Percentiles rank a stretch among this genome's conserved stretches.
Evolutionary conservation across 2,113 vertebrate genomes (phyloP).

Genomic region (Passer montanus): DNA sequence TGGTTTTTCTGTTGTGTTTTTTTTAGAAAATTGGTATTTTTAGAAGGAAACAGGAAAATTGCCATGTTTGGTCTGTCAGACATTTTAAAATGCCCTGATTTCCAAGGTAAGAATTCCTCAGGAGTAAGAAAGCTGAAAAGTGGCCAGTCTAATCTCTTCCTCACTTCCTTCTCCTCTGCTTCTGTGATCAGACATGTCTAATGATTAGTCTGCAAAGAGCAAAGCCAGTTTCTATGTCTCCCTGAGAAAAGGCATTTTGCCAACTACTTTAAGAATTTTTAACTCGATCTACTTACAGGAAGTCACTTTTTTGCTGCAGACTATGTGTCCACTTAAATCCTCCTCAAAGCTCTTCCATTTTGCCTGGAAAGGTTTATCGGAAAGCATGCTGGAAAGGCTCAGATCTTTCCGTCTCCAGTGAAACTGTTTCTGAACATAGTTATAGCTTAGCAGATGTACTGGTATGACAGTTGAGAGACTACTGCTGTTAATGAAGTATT

Average conservation of each 20-base stretch:
- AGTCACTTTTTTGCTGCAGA: background rate
- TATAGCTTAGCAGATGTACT: background rate
- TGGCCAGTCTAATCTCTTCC: slow-evolving; percentile 33
- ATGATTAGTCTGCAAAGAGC: background rate
- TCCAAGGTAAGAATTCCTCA: background rate
- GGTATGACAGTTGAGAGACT: background rate
- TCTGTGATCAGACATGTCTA: background rate
- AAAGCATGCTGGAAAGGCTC: background rate
- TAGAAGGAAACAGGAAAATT: background rate
- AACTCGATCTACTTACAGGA: slow-evolving; percentile 9
- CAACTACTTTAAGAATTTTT: background rate
- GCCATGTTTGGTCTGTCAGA: background rate
- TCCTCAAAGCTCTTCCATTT: slow-evolving; percentile 32
- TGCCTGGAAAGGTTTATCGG: slow-evolving; percentile 20
- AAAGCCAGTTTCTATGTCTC: background rate
- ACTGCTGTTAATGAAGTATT: background rate
- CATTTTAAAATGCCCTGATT: background rate
- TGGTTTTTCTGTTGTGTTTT: background rate
- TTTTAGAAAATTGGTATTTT: background rate
- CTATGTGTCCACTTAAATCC: background rate
- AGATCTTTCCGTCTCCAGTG: background rate
- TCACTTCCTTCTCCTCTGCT: slow-evolving; percentile 60
- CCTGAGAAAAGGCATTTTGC: slow-evolving; percentile 19
- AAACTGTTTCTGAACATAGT: slow-evolving; percentile 10
- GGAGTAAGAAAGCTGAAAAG: background rate